Base-by-base conservation (phyloP, 2,113 vertebrate genomes). In the Varanus salvator region DNA sequence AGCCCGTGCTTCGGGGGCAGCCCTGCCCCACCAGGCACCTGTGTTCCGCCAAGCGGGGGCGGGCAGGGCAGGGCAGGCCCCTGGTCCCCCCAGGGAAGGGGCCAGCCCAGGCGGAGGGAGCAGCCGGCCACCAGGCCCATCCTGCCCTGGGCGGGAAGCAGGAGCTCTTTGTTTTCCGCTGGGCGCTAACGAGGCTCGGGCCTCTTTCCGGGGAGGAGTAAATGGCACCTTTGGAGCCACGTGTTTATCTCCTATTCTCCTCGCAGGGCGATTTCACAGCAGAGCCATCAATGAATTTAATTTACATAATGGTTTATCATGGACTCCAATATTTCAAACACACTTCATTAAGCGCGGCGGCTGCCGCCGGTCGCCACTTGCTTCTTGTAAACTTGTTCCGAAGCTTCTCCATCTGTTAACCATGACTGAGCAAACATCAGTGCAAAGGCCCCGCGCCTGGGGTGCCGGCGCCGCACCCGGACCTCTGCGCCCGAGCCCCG, bases 161-260 rank as follows among this genome's bases (percentile, higher is more conserved):
- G 85, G 89, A 88, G 89, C 8, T 93, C 93, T 94, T 95, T 96
- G 93, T 93, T 95, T 95, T 94, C 92, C 93, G 76, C 89, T 94
- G 90, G 89, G 78, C 91, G 93, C 88, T 90, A 86, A 94, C 92
- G 94, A 93, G 92, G 89, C 74, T 94, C 76, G 93, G 89, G 89
- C 80, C 92, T 90, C 21, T 44, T 95, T 94, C 93, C 95, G 95
- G 95, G 95, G 94, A 88, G 94, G 94, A 95, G 93, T 93, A 94
- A 96, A 93, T 92, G 95, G 88, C 95, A 94, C 94, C 93, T 94
- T 88, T 91, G 50, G 92, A 95, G 93, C 95, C 94, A 90, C 90
- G 6, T 94, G 95, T 96, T 96, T 96, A 95, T 96, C 95, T 95
- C 94, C 92, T 91, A 89, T 89, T 95, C 94, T 93, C 92, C 94